A percentile compares a stretch with the other conserved stretches of the same genome.
These are phyloP conservation scores for Hydriomena furcata DNA, from an alignment of 2,888 invertebrate genomes.

Conservation along the genomic window DNA sequence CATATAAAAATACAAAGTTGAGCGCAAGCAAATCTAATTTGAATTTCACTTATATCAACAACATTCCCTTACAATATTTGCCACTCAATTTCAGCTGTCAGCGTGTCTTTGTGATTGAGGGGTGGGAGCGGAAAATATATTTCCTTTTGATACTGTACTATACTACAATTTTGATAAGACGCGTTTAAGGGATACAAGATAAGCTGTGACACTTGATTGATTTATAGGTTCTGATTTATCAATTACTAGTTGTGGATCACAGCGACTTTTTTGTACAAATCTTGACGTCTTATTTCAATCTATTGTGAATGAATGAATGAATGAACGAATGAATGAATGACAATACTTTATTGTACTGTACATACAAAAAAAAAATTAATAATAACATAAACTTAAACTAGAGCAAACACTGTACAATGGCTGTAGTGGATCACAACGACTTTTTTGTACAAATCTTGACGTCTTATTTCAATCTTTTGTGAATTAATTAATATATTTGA, in stretches of 20 bases:
- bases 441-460: too few species aligned
- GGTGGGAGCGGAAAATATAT: slow-evolving; percentile 7
- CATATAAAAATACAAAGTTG: too few species aligned
- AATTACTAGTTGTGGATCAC: background rate
- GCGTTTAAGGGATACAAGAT: background rate
- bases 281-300: too few species aligned
- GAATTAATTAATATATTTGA: too few species aligned
- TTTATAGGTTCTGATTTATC: slow-evolving; percentile 2
- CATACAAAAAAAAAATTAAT: too few species aligned
- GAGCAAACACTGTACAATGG: too few species aligned
- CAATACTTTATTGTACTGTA: too few species aligned
- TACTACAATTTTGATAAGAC: slow-evolving; percentile 6
- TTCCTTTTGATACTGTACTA: background rate
- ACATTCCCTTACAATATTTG: slow-evolving; percentile 3
- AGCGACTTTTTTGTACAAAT: slow-evolving; percentile 6
- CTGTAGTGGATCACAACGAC: too few species aligned
- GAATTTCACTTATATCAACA: slow-evolving; percentile 8
- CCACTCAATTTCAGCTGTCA: slow-evolving; percentile 24
- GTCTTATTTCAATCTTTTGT: too few species aligned
- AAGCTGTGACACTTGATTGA: slow-evolving; percentile 8
- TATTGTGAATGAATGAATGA: too few species aligned
- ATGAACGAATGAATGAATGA: too few species aligned
- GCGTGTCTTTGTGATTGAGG: slow-evolving; percentile 16
- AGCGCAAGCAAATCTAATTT: slow-evolving; percentile 1
- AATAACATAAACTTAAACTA: too few species aligned